phyloP scores from a whole-genome alignment of 2,797 vertebrate species.

The Xenopus petersii region DNA sequence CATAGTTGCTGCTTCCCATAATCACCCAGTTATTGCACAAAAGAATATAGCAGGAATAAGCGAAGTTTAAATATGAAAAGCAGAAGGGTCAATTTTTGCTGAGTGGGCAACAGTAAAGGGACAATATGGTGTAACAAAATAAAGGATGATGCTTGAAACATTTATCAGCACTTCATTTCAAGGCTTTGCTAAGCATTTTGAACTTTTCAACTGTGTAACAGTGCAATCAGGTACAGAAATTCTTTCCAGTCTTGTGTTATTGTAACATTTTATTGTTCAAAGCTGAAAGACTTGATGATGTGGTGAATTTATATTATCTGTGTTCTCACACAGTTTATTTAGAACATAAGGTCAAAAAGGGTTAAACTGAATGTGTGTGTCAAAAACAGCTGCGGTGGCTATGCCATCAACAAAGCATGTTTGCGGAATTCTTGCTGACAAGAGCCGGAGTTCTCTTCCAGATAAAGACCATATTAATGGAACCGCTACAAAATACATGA shows the following conservation, averaged over 20 bases:
- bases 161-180: conserved; percentile 3
- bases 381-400: conserved; percentile 36
- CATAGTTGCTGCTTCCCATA: no score
- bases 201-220: conserved; percentile 16
- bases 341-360: conserved; percentile 44
- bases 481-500: conserved; percentile 23
- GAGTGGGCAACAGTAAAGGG: conserved; percentile 3
- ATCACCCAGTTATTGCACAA: no score
- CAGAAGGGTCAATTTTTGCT: conserved; percentile 1
- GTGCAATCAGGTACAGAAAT: conserved; percentile 24
- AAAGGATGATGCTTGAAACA: conserved; percentile 8
- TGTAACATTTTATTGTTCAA: conserved; percentile 32
- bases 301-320: conserved; percentile 15
- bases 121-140: neutral
- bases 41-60: no score
- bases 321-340: conserved; percentile 18
- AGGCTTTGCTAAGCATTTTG: conserved; percentile 13
- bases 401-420: conserved; percentile 35
- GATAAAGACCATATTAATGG: conserved; percentile 25
- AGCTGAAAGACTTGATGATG: conserved; percentile 15
- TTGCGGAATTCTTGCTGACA: conserved; percentile 23
- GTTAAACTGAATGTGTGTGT: conserved; percentile 24
- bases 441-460: conserved; percentile 18
- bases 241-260: conserved; percentile 26
- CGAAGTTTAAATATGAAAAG: neutral